Evolutionary conservation across 2,888 invertebrate genomes (phyloP), one percentile per base, ranked within the genome.

Genomic region (Zaprionus bogoriensis): DNA sequence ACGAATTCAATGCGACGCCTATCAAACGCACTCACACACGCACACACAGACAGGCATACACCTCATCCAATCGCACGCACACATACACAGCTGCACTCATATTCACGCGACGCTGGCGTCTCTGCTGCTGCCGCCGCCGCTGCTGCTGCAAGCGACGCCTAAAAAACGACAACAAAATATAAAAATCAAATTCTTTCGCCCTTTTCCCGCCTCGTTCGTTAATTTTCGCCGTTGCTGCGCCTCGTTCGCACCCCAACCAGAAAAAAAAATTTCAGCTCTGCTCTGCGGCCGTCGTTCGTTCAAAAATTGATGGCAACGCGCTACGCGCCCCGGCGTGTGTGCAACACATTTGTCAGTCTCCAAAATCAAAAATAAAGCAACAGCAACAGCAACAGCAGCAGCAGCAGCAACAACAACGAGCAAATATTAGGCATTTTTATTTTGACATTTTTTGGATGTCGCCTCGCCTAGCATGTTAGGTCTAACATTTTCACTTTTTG

Each of bases 1-100:
- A 77, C 83, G 77, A 86, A 86, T 77, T 86, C 74, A 79, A 79
- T 82, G 83, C 80, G 83, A 79, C 85, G 75, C 76, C 83, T 77
- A 72, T 68, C 62, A 36, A 51, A 51, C 39, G 47, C 42, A 48
- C 51, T 32, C 53, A 42, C 42, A 53, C 47, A 46, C 54, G 32
- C 39, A 14, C 58, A 46, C 25, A 48, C 61, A 55, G 10, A 48
- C 61, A 55, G 10, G 32, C 25, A 38, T 30, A 46, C 32, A 57
- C 39, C 55, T 45, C 50, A 57, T 53, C 48, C 73, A 61, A 51
- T 47, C 47, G 12, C 23, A 64, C 47, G 12, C 59, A 47, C 47
- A 47, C 55, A 58, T 45, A 32, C 23, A 17, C 10, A 28, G 7
- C 3, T 28, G 7, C 42, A 25, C 25, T 25, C 23, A 17, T 17